Base-by-base conservation (phyloP, 2,888 invertebrate species). In the Brachyopa scutellaris region DNA sequence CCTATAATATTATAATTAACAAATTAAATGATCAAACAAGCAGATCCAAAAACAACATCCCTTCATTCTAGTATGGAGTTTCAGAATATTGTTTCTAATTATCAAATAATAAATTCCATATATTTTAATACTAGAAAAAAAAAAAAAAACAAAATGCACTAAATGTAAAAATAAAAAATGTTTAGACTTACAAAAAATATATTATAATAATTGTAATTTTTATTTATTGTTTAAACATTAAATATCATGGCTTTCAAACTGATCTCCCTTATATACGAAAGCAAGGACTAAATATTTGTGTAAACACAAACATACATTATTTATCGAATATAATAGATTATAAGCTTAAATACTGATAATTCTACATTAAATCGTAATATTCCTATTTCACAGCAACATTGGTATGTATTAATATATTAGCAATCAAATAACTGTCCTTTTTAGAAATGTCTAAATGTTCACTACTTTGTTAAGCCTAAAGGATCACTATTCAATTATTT, bases 241-340 rank as follows among this genome's bases (percentile, higher is more conserved):
- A 61, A 55, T 33, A 62, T 49, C n/a, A 69, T 47, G 59, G 82
- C 82, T 82, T 82, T 82, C 82, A 77, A 77, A 82, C 66, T 82
- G 82, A 82, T 82, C 82, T 82, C 82, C 77, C 33, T 76, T 72
- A 64, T 51, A 59, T 53, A 72, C 55, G 77, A 77, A 72, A 82
- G 77, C 72, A 77, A 77, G 47, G 72, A 66, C 23, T 47, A 33
- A 64, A 49, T 66, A 53, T 82, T 82, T 82, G 77, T 66, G 61
- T 26, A 59, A 49, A 57, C 8, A 67, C 19, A 59, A 49, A 57
- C 8, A 38, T 73, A 53, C 64, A 74, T 73, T 49, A 64, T 80
- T 76, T 69, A 73, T 38, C 45, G 8, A 62, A 59, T 69, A 64
- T 21, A 57, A 40, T 74, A 72, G 23, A 61, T 31, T 23, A 42